Evolutionary conservation across 2,113 vertebrate genomes (phyloP), one percentile per base, ranked within the genome.

Genomic region (Perognathus longimembris): DNA sequence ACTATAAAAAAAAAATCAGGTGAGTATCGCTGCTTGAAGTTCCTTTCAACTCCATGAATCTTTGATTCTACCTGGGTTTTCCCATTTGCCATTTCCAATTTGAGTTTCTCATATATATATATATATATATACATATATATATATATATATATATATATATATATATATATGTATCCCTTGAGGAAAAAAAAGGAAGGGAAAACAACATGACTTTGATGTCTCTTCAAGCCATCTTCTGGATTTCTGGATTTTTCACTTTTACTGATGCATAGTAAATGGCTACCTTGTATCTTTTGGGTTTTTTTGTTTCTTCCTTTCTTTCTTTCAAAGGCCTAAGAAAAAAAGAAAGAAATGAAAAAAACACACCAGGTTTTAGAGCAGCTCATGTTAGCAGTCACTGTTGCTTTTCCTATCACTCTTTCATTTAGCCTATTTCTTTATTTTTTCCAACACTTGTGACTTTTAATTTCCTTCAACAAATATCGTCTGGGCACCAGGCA

Each of bases 231-330:
- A 91, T 45, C 91, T 45, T 54, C 91, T 45, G 69, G 40, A 80
- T 82, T 45, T 45, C 45, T 7, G 26, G 73, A 83, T 84, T 92
- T 94, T 88, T 76, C 80, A 54, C 67, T 95, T 75, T 78, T 63
- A 71, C 64, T 88, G 61, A 36, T 96, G 74, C 71, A 89, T 70
- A 85, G 74, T 66, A 87, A 94, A 89, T 3, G 1, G 28, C 45
- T 85, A 71, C 42, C 45, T 42, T n/a, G 32, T 11, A 28, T 59
- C 45, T 67, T 88, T 78, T 85, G 50, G 50, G 50, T 54, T 54
- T 54, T 18, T 14, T 12, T 54, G 17, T 54, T 7, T 45, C 8
- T 45, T 7, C 12, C 8, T 45, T 8, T 54, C 42, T 92, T 93
- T 78, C 63, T 89, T 95, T 69, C 77, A 57, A 93, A 85, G 30